Evolutionary conservation across 1,140 invertebrate genomes (phyloP).

Genomic region (Habropoda laboriosa): DNA sequence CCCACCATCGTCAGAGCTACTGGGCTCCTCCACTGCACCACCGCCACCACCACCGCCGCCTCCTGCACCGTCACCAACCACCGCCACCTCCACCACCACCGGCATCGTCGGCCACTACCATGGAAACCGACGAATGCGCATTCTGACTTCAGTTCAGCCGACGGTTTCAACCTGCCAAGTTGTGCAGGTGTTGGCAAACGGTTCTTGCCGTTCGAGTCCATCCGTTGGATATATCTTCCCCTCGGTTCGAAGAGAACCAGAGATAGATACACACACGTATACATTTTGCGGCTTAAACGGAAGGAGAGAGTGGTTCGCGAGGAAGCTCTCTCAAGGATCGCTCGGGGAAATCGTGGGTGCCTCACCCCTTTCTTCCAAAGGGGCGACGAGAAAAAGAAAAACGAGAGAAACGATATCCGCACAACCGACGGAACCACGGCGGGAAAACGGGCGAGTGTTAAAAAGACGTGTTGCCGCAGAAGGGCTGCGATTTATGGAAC

Average conservation of each 20-base stretch:
- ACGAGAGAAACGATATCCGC: too few species aligned
- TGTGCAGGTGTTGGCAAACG: slow-evolving; percentile 56
- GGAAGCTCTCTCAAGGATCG: too few species aligned
- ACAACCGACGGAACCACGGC: slow-evolving; percentile 26
- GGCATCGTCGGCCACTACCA: slow-evolving; percentile 55
- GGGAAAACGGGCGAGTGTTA: slow-evolving; percentile 53
- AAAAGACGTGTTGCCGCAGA: slow-evolving; percentile 48
- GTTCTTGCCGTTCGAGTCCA: slow-evolving; percentile 49
- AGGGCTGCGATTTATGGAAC: slow-evolving; percentile 76
- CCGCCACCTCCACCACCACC: slow-evolving; percentile 54
- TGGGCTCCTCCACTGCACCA: slow-evolving; percentile 46
- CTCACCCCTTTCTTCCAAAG: not conserved
- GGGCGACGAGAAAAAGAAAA: too few species aligned
- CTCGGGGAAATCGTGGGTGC: slow-evolving; percentile 1
- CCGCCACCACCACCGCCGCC: slow-evolving; percentile 49
- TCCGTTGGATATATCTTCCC: not conserved
- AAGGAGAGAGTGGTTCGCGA: too few species aligned
- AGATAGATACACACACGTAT: too few species aligned
- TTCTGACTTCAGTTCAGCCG: slow-evolving; percentile 73
- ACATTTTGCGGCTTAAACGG: too few species aligned
- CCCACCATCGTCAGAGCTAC: slow-evolving; percentile 45
- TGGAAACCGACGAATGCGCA: slow-evolving; percentile 71
- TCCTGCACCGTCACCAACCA: slow-evolving; percentile 32
- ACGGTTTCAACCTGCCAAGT: slow-evolving; percentile 65
- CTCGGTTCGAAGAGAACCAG: too few species aligned